A percentile compares a stretch with the other conserved stretches of the same genome.
Evolutionary conservation across 2,113 vertebrate genomes (phyloP).

Genomic region (Apodemus sylvaticus): DNA sequence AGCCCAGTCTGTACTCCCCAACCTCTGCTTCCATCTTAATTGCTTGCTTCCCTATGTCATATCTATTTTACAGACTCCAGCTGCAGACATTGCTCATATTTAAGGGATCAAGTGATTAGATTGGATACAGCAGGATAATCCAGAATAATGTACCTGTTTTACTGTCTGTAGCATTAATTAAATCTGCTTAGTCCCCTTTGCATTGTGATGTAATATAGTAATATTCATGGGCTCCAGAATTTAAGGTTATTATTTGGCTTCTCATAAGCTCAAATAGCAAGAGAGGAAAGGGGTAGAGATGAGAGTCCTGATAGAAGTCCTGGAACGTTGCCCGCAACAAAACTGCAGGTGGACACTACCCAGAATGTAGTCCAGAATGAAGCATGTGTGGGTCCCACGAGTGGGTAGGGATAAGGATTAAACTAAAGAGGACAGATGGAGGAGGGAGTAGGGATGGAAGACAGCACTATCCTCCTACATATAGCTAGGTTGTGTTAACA

Average conservation of each 20-base stretch:
- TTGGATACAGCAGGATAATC: neutral
- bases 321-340: neutral
- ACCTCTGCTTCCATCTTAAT: neutral
- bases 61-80: neutral
- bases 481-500: neutral
- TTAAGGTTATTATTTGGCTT: neutral
- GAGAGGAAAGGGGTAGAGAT: neutral
- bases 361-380: neutral
- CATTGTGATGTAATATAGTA: neutral
- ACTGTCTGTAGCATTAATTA: slow-evolving; percentile 3
- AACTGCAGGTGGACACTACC: neutral
- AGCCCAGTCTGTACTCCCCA: neutral
- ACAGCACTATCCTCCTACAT: too few relatives aligned
- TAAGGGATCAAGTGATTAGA: slow-evolving; percentile 21
- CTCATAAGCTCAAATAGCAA: neutral
- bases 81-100: neutral
- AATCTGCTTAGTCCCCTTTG: neutral
- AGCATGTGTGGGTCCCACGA: neutral
- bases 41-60: neutral
- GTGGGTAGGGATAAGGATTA: neutral
- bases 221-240: neutral
- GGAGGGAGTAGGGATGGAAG: neutral
- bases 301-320: too few relatives aligned
- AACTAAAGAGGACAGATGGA: neutral
- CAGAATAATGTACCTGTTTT: neutral